phyloP scores from a whole-genome alignment of 2,113 vertebrate genomes.

The Cairina moschata region DNA sequence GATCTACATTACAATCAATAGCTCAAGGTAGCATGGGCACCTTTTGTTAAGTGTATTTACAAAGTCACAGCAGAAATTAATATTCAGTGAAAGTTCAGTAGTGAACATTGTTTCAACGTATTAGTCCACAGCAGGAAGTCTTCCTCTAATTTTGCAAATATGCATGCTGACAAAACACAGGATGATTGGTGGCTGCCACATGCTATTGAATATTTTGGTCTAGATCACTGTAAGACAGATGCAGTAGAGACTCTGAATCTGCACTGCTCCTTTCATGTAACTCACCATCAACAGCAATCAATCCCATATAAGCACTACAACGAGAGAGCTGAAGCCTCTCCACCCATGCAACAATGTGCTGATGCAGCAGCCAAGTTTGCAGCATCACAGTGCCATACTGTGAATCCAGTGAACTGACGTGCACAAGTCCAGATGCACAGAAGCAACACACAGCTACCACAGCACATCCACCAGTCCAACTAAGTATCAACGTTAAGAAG shows the following conservation, averaged over 20 bases:
- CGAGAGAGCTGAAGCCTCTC: not conserved
- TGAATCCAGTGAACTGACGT: not conserved
- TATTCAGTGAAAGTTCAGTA: slow-evolving; percentile 37
- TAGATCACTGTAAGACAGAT: not conserved
- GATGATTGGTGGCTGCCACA: not conserved
- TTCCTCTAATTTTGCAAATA: not conserved
- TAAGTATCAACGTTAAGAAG: not conserved
- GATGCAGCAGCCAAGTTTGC: not conserved
- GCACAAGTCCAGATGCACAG: not conserved
- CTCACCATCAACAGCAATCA: not conserved
- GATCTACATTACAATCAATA: not conserved
- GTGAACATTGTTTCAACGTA: not conserved
- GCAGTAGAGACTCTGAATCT: not conserved
- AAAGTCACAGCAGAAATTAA: slow-evolving; percentile 9
- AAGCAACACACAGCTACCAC: not conserved
- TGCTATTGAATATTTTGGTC: not conserved
- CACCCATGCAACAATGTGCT: rapidly evolving
- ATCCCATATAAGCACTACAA: rapidly evolving
- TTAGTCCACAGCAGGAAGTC: not conserved
- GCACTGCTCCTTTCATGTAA: not conserved
- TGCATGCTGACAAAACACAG: not conserved
- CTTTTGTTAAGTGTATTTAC: not conserved
- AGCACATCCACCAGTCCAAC: not conserved
- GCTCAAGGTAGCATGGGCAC: not conserved
- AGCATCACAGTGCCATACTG: rapidly evolving